Percentiles rank a stretch among this genome's conserved stretches.
phyloP scores from a whole-genome alignment of 2,113 vertebrate species.

The Nannobrachium achirus region DNA sequence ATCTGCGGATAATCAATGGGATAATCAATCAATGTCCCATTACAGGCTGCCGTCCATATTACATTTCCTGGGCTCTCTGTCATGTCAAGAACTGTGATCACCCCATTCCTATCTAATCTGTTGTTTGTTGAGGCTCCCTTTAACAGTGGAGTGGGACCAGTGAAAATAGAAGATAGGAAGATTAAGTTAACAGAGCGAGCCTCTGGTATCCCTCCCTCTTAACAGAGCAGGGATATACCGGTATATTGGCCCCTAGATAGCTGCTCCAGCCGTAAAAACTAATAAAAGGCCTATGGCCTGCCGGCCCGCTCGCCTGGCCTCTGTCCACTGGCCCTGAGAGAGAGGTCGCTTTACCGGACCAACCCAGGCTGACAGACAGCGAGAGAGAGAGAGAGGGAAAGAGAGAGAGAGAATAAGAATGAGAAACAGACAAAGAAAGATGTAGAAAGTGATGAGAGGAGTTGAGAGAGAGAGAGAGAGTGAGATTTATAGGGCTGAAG shows the following conservation, averaged over 20 bases:
- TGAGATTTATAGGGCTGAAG: conserved; percentile 62
- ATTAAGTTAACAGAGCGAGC: conserved; percentile 65
- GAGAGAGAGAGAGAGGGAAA: not conserved
- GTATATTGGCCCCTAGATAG: conserved; percentile 68
- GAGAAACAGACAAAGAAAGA: conserved; percentile 16
- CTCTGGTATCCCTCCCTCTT: conserved; percentile 45
- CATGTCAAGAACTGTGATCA: conserved; percentile 1
- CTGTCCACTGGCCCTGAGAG: conserved; percentile 39
- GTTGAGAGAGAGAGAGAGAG: conserved; percentile 25
- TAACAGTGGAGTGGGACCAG: conserved; percentile 8
- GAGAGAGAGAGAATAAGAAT: conserved; percentile 16
- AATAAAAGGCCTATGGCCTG: conserved; percentile 60
- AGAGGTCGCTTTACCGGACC: conserved; percentile 41
- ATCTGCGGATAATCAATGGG: too few relatives aligned
- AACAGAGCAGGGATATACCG: conserved; percentile 58
- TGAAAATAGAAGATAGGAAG: conserved; percentile 40
- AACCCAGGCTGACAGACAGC: conserved; percentile 5
- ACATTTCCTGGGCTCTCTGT: not conserved
- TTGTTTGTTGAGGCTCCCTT: conserved; percentile 2
- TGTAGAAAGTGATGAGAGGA: not conserved
- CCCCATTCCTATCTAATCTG: not conserved
- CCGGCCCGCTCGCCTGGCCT: conserved; percentile 51
- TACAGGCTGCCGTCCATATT: not conserved
- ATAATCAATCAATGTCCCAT: not conserved
- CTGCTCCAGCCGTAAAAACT: conserved; percentile 77